Conservation (phyloP, 2,797 vertebrate genomes). For the Typhlichthys subterraneus region DNA sequence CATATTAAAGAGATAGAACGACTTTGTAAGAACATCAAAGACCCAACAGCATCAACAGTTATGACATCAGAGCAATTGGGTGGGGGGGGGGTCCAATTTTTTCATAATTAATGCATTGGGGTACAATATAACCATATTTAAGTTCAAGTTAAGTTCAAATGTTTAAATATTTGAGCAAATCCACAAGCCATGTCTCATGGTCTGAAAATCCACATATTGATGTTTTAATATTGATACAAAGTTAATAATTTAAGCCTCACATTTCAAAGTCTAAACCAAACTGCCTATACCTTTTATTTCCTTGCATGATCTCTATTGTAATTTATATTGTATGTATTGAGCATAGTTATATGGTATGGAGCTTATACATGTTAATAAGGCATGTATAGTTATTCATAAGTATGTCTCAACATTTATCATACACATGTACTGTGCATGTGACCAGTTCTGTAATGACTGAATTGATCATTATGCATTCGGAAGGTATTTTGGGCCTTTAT, state of each 20-base stretch:
- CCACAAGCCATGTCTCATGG: no score
- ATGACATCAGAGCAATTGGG: constrained; percentile 53
- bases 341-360: no score
- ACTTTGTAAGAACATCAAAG: constrained; percentile 71
- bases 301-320: background rate
- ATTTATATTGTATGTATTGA: background rate
- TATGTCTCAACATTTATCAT: no score
- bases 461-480: background rate
- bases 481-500: no score
- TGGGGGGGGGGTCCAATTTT: constrained; percentile 18
- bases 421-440: background rate
- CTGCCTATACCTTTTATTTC: background rate
- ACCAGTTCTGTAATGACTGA: background rate
- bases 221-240: no score
- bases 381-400: no score
- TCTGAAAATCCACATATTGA: no score
- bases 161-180: constrained; percentile 21
- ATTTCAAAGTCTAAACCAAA: background rate
- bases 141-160: background rate
- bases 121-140: constrained; percentile 16
- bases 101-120: constrained; percentile 49
- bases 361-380: no score
- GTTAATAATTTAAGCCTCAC: background rate
- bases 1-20: constrained; percentile 58
- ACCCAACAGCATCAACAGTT: constrained; percentile 59